phyloP scores from a whole-genome alignment of 2,888 invertebrate species.

The Phanerotoma sp. region DNA sequence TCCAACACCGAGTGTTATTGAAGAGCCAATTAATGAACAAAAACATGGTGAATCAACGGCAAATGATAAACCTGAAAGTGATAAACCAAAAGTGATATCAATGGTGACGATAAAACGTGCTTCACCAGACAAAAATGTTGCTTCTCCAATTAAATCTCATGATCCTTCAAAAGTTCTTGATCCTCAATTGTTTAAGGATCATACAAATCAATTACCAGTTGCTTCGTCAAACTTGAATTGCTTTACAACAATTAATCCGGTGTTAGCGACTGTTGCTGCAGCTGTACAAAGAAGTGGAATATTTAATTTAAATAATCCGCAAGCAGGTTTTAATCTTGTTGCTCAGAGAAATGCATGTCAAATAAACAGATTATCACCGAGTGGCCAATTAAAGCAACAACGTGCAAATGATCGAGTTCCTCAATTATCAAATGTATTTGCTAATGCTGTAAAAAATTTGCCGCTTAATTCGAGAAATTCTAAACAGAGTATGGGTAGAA shows the following conservation, averaged over 20 bases:
- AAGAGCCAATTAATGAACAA: constrained; percentile 41
- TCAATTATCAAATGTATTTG: constrained; percentile 48
- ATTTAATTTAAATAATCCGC: constrained; percentile 43
- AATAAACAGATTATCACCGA: constrained; percentile 50
- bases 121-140: constrained; percentile 44
- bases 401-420: constrained; percentile 43
- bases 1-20: constrained; percentile 60
- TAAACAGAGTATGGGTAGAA: constrained; percentile 43
- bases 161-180: constrained; percentile 40
- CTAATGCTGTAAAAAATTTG: constrained; percentile 39
- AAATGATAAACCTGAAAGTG: constrained; percentile 23
- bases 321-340: constrained; percentile 20
- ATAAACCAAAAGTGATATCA: constrained; percentile 55
- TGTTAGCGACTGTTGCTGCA: constrained; percentile 54
- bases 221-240: constrained; percentile 37
- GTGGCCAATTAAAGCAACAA: constrained; percentile 44
- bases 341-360: constrained; percentile 48
- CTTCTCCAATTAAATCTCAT: constrained; percentile 30
- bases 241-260: constrained; percentile 52
- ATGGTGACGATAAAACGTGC: constrained; percentile 54
- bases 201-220: constrained; percentile 10
- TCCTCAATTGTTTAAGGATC: constrained; percentile 28
- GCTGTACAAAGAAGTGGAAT: constrained; percentile 53
- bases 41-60: constrained; percentile 7
- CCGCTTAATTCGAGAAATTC: constrained; percentile 20